Base-by-base conservation (phyloP, 2,113 vertebrate genomes). In the Cinclus cinclus region DNA sequence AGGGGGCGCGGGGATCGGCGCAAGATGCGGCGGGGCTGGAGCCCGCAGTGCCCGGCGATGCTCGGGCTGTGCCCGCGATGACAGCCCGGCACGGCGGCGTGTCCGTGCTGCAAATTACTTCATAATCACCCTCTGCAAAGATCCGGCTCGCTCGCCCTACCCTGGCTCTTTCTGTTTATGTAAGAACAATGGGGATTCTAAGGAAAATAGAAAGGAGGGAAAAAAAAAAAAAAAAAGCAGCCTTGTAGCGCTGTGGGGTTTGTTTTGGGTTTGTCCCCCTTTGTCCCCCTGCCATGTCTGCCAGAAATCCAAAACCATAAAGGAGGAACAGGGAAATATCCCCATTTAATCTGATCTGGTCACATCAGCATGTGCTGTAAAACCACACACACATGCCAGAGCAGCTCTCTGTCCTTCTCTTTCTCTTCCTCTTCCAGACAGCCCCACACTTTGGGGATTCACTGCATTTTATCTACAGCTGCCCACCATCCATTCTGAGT, bases 171-270 rank as follows among this genome's bases (percentile, higher is more conserved):
- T 31, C 68, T 59, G 44, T 70, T 69, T 73, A 68, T 27, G 7
- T 10, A n/a, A 82, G 85, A 67, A 46, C 74, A 56, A 42, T 15
- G 46, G 5, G 28, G 76, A 76, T 56, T 23, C 11, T 4, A 21
- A 46, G 14, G 50, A 13, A 13, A 49, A n/a, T 21, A n/a, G 28
- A 2, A 25, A 2, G 21, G 7, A 2, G 2, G 17, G 10, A 3
- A 30, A 39, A 35, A 53, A 53, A 33, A 25, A 31, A 9, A 21
- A 19, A 33, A n/a, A 31, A 19, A 1, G 52, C 67, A 30, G 17
- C 5, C 30, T 14, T 13, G 74, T 68, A 46, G 64, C 55, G 60
- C 87, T 56, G 60, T 10, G 69, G 74, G 46, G 76, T 85, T 58
- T 42, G 77, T 4, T 41, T 13, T 6, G 62, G 12, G 12, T 75